Base-by-base conservation (phyloP, 2,888 invertebrate genomes). In the Bugula neritina region DNA sequence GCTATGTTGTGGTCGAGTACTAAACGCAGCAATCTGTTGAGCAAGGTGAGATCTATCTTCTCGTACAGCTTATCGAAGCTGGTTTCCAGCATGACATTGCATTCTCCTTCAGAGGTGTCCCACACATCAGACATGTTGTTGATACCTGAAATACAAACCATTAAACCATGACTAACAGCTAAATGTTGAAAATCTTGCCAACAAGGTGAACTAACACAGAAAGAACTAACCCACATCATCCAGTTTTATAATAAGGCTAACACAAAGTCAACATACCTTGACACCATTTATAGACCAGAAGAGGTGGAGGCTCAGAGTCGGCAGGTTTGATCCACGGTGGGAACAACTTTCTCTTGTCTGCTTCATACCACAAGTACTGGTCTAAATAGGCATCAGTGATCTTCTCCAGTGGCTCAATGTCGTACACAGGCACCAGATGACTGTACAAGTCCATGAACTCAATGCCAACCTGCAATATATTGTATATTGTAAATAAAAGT, bases 391-490 rank as follows among this genome's bases (percentile, higher is more conserved):
- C 99, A 83, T 99, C 99, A 0, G 99, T 99, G 75, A 99, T 99
- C 86, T 99, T 99, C 85, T 99, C 99, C 72, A 99, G 86, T 0
- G 99, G 99, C 81, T 99, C 99, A 57, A 99, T 97, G 83, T 99
- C 99, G 83, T 99, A 99, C 0, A 99, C 99, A 0, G 99, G 99
- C 75, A 99, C 95, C 74, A 99, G 86, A 82, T 99, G 98, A 74
- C 96, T 97, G 87, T 99, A 99, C 72, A 99, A 87, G 84, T 99
- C 99, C 99, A 99, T 99, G 85, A 99, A 99, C 85, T 99, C 99
- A 80, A 99, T 99, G 58, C 98, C 97, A 73, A 94, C 92, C 91
- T 92, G 79, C 70, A 43, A 43, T n/a, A n/a, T n/a, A n/a, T n/a
- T n/a, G n/a, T n/a, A n/a, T n/a, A n/a, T n/a, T n/a, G n/a, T n/a